Conservation (phyloP, 2,888 invertebrate species). For the Andrena dorsata region DNA sequence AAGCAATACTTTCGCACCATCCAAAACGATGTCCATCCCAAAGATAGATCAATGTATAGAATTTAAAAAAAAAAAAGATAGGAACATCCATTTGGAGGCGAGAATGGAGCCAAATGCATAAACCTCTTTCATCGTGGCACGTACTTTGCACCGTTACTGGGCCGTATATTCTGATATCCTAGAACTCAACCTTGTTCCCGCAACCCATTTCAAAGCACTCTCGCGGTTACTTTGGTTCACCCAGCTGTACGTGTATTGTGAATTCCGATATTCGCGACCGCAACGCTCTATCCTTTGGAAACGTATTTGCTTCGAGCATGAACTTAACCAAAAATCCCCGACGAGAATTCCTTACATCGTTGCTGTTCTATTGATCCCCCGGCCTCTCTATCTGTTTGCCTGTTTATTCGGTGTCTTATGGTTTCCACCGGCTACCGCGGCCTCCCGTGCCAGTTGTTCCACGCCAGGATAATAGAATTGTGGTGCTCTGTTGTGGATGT, state of each 20-base stretch:
- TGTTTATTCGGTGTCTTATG: slow-evolving; percentile 47
- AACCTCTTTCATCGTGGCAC: slow-evolving; percentile 66
- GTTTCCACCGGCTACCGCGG: slow-evolving; percentile 17
- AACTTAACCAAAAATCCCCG: slow-evolving; percentile 65
- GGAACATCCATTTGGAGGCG: slow-evolving; percentile 5
- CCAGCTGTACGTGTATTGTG: slow-evolving; percentile 70
- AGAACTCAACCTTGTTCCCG: slow-evolving; percentile 74
- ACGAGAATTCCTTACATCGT: slow-evolving; percentile 54
- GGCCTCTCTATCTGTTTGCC: slow-evolving; percentile 1
- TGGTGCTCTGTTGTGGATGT: slow-evolving; percentile 1
- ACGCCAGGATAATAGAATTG: slow-evolving; percentile 20
- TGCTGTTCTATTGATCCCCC: slow-evolving; percentile 26
- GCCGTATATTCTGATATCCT: slow-evolving; percentile 73
- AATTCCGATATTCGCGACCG: slow-evolving; percentile 72
- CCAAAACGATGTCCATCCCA: neutral
- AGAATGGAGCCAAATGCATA: slow-evolving; percentile 56
- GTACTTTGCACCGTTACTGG: slow-evolving; percentile 69
- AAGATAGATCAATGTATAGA: neutral
- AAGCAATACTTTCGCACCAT: neutral
- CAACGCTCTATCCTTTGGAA: slow-evolving; percentile 59
- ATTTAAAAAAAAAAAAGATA: neutral
- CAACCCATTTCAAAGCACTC: slow-evolving; percentile 74
- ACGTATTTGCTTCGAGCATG: slow-evolving; percentile 59
- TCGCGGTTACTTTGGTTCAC: slow-evolving; percentile 75
- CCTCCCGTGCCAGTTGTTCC: slow-evolving; percentile 25